These are phyloP conservation scores for Haemorhous mexicanus DNA, from an alignment of 2,113 vertebrate species.

Conservation along the genomic window DNA sequence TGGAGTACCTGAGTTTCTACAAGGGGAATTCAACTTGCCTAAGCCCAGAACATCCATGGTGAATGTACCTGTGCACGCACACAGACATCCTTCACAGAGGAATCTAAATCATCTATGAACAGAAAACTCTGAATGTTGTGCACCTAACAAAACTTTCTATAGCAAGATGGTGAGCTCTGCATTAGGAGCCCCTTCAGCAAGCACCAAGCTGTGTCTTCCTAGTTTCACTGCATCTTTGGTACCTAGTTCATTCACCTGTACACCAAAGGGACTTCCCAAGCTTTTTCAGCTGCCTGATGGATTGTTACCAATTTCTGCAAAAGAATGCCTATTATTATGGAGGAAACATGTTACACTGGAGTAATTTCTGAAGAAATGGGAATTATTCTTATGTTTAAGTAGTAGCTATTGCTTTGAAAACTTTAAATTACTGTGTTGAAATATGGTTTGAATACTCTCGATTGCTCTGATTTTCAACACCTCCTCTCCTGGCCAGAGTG, in stretches of 20 bases:
- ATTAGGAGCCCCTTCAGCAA: neutral
- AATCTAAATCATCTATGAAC: neutral
- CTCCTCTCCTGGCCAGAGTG: neutral
- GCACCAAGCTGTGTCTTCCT: neutral
- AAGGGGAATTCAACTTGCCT: neutral
- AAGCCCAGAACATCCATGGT: neutral
- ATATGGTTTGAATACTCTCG: neutral
- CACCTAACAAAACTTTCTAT: neutral
- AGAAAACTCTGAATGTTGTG: neutral
- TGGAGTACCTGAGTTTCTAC: neutral
- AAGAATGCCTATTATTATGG: neutral
- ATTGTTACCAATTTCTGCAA: neutral
- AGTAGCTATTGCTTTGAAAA: neutral
- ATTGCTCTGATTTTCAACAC: neutral
- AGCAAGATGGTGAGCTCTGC: neutral
- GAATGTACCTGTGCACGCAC: neutral
- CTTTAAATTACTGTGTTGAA: neutral
- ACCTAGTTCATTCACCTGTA: neutral
- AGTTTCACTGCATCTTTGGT: neutral
- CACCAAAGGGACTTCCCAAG: neutral
- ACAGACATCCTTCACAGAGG: neutral
- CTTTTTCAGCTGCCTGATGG: neutral
- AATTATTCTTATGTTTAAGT: neutral
- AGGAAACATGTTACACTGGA: neutral
- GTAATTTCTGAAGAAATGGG: neutral